Evolutionary conservation across 2,888 invertebrate species (phyloP).

Genomic region (Dyspetes luteomarginatus): DNA sequence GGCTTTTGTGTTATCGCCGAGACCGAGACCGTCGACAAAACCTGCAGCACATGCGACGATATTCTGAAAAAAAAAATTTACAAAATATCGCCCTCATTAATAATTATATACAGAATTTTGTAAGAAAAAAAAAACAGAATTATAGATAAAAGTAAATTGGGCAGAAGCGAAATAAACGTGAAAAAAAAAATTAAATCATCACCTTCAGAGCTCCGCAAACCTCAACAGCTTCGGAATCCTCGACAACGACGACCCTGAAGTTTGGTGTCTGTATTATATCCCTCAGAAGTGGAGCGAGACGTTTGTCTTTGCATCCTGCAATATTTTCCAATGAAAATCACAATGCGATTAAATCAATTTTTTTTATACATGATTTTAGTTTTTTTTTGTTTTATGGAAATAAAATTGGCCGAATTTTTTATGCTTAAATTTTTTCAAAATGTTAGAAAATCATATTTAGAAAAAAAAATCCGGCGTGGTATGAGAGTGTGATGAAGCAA

Average conservation of each 20-base stretch:
- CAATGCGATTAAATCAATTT: background rate
- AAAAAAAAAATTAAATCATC: slow-evolving; percentile 25
- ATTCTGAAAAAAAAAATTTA: slow-evolving; percentile 83
- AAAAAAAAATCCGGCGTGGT: too few species aligned
- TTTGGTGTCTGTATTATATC: slow-evolving; percentile 87
- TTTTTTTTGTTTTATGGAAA: too few species aligned
- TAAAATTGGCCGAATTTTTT: too few species aligned
- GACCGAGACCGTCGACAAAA: slow-evolving; percentile 87
- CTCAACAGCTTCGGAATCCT: slow-evolving; percentile 88
- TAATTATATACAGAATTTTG: slow-evolving; percentile 7
- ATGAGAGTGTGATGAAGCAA: too few species aligned
- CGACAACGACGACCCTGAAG: slow-evolving; percentile 87
- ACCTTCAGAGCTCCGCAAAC: slow-evolving; percentile 88
- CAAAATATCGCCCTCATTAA: slow-evolving; percentile 16
- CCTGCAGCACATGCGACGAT: slow-evolving; percentile 89
- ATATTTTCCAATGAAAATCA: slow-evolving; percentile 8
- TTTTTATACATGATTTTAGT: too few species aligned
- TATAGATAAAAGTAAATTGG: background rate
- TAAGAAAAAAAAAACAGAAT: background rate
- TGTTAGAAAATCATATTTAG: too few species aligned
- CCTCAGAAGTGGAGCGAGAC: slow-evolving; percentile 85
- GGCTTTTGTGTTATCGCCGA: slow-evolving; percentile 89
- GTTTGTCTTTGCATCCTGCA: slow-evolving; percentile 83
- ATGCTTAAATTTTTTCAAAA: too few species aligned
- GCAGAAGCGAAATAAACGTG: too few species aligned